Evolutionary conservation across 2,113 vertebrate genomes (phyloP), one percentile per base, ranked within the genome.

Genomic region (Penelope pileata): DNA sequence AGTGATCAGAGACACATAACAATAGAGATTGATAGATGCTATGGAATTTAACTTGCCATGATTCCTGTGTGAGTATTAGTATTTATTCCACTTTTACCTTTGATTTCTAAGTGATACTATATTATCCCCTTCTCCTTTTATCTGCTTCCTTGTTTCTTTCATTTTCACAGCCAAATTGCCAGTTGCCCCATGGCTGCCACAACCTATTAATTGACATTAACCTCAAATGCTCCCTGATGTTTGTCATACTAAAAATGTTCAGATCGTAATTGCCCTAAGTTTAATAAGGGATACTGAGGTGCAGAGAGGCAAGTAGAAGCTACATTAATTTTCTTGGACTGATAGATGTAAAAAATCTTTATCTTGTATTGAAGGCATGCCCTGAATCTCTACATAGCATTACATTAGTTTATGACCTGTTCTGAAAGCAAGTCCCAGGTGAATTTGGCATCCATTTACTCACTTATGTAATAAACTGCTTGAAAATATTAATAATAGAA

Each of bases 191-290:
- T 77, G 85, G 78, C 60, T 84, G 67, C 82, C 88, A 88, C 82
- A 93, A 79, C 60, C 69, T 91, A 88, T 78, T 95, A 93, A 96
- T 91, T 88, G 83, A 74, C 87, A 88, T 91, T 96, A 96, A 93
- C 87, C 83, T 90, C 9, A 38, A 69, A 48, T 74, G 72, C 91
- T 91, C 86, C n/a, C 22, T 67, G 34, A 80, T 85, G 50, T 93
- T 94, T 94, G 58, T 81, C 83, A 79, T 89, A 89, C 56, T 90
- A 69, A 93, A 90, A 95, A 56, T 66, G 27, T 94, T 96, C 78
- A 83, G 81, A 91, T 84, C 5, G 2, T 79, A 92, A 88, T 83
- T 84, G 83, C 83, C 73, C 72, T 88, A 75, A 83, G 74, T 94
- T 90, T 89, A 96, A 95, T 91, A 96, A 92, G 64, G 92, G 51